phyloP scores from a whole-genome alignment of 53 echinoderm and acorn worm genomes.

The Zoroaster sp. region DNA sequence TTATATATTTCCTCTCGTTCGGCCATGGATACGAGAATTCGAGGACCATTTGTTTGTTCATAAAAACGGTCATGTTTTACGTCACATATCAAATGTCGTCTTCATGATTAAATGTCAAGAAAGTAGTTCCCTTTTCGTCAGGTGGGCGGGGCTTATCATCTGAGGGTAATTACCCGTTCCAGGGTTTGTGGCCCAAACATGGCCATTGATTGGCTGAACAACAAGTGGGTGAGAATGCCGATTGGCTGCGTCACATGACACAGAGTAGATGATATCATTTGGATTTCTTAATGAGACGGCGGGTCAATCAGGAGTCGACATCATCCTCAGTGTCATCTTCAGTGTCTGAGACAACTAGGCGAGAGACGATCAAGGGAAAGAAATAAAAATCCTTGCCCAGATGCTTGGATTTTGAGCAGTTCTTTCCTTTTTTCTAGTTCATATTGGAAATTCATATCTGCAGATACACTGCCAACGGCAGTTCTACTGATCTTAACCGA shows the following conservation, averaged over 20 bases:
- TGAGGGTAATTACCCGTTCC: neutral
- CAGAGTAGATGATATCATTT: slow-evolving; percentile 7
- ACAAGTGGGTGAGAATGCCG: slow-evolving; percentile 6
- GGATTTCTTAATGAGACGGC: slow-evolving; percentile 4
- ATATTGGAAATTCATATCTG: neutral
- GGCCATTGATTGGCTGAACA: slow-evolving; percentile 16
- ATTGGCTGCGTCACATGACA: slow-evolving; percentile 1
- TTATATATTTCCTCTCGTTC: neutral
- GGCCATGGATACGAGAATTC: neutral
- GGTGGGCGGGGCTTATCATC: slow-evolving; percentile 5
- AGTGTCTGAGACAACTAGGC: neutral
- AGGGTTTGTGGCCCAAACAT: neutral
- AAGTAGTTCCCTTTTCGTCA: slow-evolving; percentile 28
- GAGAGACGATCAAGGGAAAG: neutral
- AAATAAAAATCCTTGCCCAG: neutral
- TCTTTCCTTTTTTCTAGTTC: neutral
- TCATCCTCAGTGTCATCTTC: neutral
- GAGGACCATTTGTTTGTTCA: slow-evolving; percentile 5
- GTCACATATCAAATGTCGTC: slow-evolving; percentile 13
- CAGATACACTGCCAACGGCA: neutral
- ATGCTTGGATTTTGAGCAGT: neutral
- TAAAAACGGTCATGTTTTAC: slow-evolving; percentile 24
- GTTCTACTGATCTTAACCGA: neutral
- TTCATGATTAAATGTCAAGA: slow-evolving; percentile 50
- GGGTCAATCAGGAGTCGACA: neutral